Percentiles rank a stretch among this genome's conserved stretches.
Evolutionary conservation across 2,113 vertebrate genomes (phyloP).

Genomic region (Vulpes vulpes): DNA sequence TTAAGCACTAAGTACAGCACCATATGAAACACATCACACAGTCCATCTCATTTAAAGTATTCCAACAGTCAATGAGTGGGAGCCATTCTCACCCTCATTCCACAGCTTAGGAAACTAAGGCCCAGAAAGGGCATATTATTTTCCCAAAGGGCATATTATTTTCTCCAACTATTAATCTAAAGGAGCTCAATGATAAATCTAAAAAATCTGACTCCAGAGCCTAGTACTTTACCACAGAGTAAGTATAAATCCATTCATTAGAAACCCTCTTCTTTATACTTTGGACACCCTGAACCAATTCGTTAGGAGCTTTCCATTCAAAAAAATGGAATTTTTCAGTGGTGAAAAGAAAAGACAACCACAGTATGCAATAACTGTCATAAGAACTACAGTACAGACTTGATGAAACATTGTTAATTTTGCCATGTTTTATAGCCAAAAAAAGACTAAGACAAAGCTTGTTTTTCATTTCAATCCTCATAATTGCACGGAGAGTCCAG

Average conservation of each 20-base stretch:
- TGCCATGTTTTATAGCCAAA: background rate
- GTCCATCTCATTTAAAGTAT: background rate
- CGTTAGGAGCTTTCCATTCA: background rate
- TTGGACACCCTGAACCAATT: background rate
- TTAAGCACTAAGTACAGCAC: background rate
- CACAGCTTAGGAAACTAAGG: background rate
- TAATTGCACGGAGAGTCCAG: background rate
- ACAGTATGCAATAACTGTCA: background rate
- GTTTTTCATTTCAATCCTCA: constrained; percentile 30
- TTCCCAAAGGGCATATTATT: background rate
- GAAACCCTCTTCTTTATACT: background rate
- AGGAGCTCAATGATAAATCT: background rate
- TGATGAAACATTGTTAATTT: constrained; percentile 28
- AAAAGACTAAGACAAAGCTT: constrained; percentile 1
- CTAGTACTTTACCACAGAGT: background rate
- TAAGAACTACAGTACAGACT: background rate
- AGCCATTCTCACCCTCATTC: background rate
- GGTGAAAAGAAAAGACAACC: background rate
- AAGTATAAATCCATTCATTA: background rate
- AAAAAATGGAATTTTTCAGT: background rate
- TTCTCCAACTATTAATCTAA: background rate
- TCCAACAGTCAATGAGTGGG: background rate
- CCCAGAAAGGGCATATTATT: background rate
- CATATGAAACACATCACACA: background rate
- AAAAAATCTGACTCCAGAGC: background rate